Evolutionary conservation across 2,888 invertebrate species (phyloP), one percentile per base, ranked within the genome.

Genomic region (Agrochola litura): DNA sequence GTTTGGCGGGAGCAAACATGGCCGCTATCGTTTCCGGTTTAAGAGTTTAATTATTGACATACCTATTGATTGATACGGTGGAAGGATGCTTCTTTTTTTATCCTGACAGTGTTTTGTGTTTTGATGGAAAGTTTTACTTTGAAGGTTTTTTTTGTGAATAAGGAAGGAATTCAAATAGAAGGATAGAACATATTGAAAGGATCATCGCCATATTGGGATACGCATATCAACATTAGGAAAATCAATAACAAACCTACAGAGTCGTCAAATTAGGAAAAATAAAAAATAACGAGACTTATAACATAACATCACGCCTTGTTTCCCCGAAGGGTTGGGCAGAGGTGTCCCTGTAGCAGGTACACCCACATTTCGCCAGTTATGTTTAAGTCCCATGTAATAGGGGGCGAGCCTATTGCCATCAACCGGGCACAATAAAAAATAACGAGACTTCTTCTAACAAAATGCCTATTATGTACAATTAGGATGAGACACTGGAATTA

Each of bases 1-100:
- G 87, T 87, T 81, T 65, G 86, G 76, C 66, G 77, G 78, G 80
- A 83, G 83, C 87, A 87, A 90, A 90, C 90, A 90, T 87, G 88
- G 88, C 86, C 76, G 89, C 84, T 68, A 75, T 78, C 72, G 78
- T 83, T 88, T 88, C 88, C 90, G 86, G 81, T 71, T 83, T 84
- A 65, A 76, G 68, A 79, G 74, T 84, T 79, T 85, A 85, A 81
- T 82, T 83, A 85, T 86, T 76, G 79, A 80, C 70, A 61, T 73
- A n/a, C n/a, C n/a, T n/a, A 25, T 77, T 89, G 83, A 86, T 81
- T 84, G 82, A 88, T 84, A 49, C 14, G 60, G 6, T n/a, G 4
- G 43, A 43, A 41, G 46, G 22, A n/a, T 52, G 14, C 41, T 30
- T 14, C 9, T 56, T 37, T 63, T 56, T 52, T 79, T 14, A 9